Conservation (phyloP, 2,113 vertebrate species). For the Xenopus borealis region DNA sequence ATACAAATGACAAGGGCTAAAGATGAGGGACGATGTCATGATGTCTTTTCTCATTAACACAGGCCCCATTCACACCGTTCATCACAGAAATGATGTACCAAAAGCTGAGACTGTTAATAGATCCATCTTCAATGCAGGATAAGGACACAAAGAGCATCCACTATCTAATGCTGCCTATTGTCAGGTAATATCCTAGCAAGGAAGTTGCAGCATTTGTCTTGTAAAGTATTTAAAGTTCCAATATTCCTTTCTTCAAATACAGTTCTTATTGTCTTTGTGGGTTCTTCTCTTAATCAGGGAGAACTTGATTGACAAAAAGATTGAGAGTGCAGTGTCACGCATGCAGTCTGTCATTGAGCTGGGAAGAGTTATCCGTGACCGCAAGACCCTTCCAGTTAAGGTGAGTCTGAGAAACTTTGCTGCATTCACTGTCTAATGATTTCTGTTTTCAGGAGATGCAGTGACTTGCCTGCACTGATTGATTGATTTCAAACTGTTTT, state of each 20-base stretch:
- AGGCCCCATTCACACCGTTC: slow-evolving; percentile 97
- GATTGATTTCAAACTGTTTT: background rate
- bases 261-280: background rate
- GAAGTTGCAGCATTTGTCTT: background rate
- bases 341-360: slow-evolving; percentile 98
- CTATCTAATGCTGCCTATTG: slow-evolving; percentile 93
- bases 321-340: slow-evolving; percentile 83
- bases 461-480: background rate
- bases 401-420: slow-evolving; percentile 56
- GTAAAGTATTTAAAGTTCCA: background rate
- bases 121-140: slow-evolving; percentile 79
- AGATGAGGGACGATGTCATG: too few relatives aligned
- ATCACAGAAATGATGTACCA: slow-evolving; percentile 98
- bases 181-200: slow-evolving; percentile 65
- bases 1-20: background rate
- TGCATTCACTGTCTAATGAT: background rate
- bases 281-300: slow-evolving; percentile 67
- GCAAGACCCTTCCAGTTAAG: slow-evolving; percentile 93
- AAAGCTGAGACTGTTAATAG: slow-evolving; percentile 85
- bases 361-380: slow-evolving; percentile 92
- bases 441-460: too few relatives aligned
- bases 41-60: background rate
- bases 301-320: slow-evolving; percentile 86
- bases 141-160: slow-evolving; percentile 90
- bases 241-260: too few relatives aligned